Evolutionary conservation across 2,113 vertebrate species (phyloP), one percentile per base, ranked within the genome.

Genomic region (Pelmatolapia mariae): DNA sequence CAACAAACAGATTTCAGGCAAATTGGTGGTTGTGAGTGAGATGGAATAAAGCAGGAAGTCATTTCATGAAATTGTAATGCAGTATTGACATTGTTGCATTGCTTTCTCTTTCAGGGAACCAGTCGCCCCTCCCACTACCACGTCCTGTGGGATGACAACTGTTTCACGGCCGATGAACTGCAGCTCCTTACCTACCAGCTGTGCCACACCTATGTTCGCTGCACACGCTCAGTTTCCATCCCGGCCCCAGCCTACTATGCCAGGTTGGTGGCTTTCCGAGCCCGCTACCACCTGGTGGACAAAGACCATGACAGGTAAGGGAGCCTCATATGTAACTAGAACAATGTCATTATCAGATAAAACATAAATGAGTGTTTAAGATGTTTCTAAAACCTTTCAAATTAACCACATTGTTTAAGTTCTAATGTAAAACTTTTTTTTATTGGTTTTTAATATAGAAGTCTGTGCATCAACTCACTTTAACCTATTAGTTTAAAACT

Each of bases 61-160:
- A 19, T 76, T 50, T 76, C 15, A 50, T 76, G 43, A 29, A 12
- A 10, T 50, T 31, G 8, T 50, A 8, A 50, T 78, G 24, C 2
- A 19, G 1, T 50, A 50, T 47, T 50, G 24, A 78, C 43, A 19
- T 29, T 78, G 43, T 47, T 76, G 15, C 24, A 47, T 19, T 47
- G 6, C 10, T 31, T 78, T 18, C 90, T 31, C 24, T 79, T 82
- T 0, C 93, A 99, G 99, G 99, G 99, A 96, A 99, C 99, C 94
- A 99, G 99, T 92, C 98, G 99, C 4, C 99, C 99, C 81, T 99
- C 99, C 56, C 99, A 99, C 95, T 99, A 99, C 94, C 99, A 99
- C 90, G 99, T 99, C 88, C 87, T 99, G 92, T 99, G 99, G 99
- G 99, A 99, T 31, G 99, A 99, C 95, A 99, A 99, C 96, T 99